Conservation (phyloP, 2,113 vertebrate genomes). For the Isurus oxyrinchus region DNA sequence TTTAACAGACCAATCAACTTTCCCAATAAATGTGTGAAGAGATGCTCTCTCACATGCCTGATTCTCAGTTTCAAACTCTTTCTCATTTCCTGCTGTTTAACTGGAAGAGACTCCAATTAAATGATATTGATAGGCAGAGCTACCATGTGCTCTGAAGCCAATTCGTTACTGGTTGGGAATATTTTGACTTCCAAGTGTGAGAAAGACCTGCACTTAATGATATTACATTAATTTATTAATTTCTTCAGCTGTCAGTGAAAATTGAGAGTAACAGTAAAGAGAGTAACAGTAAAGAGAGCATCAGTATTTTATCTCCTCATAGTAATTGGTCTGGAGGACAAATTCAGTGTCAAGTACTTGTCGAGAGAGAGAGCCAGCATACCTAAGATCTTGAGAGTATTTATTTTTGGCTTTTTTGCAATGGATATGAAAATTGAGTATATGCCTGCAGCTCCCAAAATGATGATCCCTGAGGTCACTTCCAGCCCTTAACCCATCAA, state of each 20-base stretch:
- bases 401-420: neutral
- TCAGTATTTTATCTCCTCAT: neutral
- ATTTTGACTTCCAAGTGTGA: neutral
- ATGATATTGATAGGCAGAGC: neutral
- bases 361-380: neutral
- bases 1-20: neutral
- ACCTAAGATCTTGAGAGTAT: neutral
- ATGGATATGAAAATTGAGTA: neutral
- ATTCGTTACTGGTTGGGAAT: neutral
- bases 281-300: neutral
- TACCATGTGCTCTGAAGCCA: neutral
- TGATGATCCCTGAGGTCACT: neutral
- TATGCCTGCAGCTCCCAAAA: neutral
- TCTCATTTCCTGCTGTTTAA: neutral
- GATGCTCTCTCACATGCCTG: neutral
- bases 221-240: neutral
- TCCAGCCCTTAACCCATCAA: neutral
- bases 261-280: neutral
- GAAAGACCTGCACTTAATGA: neutral
- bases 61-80: neutral
- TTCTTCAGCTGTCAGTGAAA: neutral
- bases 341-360: neutral
- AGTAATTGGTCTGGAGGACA: neutral
- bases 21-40: neutral
- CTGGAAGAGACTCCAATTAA: neutral